A percentile compares a stretch with the other conserved stretches of the same genome.
phyloP scores from a whole-genome alignment of 2,888 invertebrate species.

The Hyles lineata region DNA sequence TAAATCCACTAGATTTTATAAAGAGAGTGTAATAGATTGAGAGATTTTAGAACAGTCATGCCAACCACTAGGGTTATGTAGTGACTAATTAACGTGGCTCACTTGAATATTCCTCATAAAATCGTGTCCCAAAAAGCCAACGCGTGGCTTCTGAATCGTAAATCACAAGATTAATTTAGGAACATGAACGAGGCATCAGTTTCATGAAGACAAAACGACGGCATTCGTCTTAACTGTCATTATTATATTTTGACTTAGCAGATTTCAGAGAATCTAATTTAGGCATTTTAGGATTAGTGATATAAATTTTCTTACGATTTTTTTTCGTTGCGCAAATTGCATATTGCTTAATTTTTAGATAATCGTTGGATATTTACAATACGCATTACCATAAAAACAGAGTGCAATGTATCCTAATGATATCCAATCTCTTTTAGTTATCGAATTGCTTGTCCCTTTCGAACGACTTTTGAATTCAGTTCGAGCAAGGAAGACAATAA shows the following conservation, averaged over 20 bases:
- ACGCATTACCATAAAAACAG: too few species aligned
- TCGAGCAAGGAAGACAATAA: too few species aligned
- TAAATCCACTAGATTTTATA: not conserved
- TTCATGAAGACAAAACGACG: slow-evolving; percentile 11
- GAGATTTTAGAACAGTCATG: not conserved
- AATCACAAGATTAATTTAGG: slow-evolving; percentile 33
- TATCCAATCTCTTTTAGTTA: too few species aligned
- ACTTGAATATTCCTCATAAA: not conserved
- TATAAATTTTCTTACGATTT: not conserved
- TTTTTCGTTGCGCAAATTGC: not conserved
- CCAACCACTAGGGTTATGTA: not conserved
- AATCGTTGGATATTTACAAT: not conserved
- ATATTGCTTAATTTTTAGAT: not conserved
- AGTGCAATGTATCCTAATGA: too few species aligned
- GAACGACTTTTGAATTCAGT: too few species aligned
- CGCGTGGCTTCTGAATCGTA: slow-evolving; percentile 30
- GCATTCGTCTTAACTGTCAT: slow-evolving; percentile 4
- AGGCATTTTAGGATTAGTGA: not conserved
- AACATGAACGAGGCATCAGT: slow-evolving; percentile 32
- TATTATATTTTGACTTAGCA: slow-evolving; percentile 14
- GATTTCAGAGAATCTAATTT: not conserved
- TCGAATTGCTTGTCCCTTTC: too few species aligned
- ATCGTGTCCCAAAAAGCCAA: not conserved
- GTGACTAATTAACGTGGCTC: not conserved
- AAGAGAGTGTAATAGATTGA: too few species aligned